phyloP scores from a whole-genome alignment of 2,888 invertebrate genomes.

The Dichetophora obliterata region DNA sequence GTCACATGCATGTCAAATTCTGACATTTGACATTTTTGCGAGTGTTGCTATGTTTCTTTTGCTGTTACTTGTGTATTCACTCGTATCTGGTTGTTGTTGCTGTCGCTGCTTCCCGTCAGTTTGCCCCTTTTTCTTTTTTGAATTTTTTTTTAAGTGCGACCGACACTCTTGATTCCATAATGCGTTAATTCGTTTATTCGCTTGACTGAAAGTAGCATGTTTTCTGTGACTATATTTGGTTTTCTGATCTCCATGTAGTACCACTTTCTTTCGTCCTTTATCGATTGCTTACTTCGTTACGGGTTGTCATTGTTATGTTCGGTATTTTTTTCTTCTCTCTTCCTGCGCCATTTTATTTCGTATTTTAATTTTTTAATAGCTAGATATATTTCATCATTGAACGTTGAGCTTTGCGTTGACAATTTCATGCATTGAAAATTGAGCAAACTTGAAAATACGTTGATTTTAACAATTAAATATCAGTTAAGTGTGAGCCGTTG shows the following conservation, averaged over 20 bases:
- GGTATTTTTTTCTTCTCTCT: too few relatives aligned
- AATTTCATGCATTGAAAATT: constrained; percentile 64
- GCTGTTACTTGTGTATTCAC: not conserved
- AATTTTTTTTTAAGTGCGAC: constrained; percentile 45
- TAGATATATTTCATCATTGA: constrained; percentile 27
- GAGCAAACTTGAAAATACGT: constrained; percentile 61
- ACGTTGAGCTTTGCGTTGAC: constrained; percentile 39
- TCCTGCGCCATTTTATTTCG: too few relatives aligned
- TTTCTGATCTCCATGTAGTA: not conserved
- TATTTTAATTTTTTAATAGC: too few relatives aligned
- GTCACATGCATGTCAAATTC: constrained; percentile 71
- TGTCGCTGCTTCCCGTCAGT: not conserved
- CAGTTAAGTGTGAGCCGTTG: not conserved
- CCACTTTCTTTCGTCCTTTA: constrained; percentile 40
- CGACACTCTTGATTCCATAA: constrained; percentile 50
- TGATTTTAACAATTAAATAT: constrained; percentile 63
- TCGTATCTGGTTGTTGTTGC: not conserved
- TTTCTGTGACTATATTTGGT: constrained; percentile 3
- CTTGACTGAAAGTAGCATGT: constrained; percentile 18
- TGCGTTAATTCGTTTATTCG: constrained; percentile 60
- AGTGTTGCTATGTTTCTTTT: constrained; percentile 28
- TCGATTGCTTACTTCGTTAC: not conserved
- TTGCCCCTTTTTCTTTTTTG: constrained; percentile 2
- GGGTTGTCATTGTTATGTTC: too few relatives aligned
- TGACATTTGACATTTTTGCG: constrained; percentile 70